Conservation (phyloP, 2,113 vertebrate species). For the Hoplias malabaricus region DNA sequence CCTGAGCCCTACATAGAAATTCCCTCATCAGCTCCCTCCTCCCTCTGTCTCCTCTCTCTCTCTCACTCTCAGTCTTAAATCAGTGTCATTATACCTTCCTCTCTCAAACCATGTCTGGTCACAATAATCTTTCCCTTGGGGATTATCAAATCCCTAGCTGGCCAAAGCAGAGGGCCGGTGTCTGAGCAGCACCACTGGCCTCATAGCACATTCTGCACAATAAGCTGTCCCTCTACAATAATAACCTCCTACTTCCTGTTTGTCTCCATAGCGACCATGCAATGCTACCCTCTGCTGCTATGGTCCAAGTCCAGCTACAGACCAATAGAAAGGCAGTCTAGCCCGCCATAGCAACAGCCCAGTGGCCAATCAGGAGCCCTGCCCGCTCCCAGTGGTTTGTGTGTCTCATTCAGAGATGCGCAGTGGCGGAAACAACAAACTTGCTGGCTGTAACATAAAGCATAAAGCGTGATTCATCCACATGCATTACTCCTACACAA, state of each 20-base stretch:
- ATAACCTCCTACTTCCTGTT: slow-evolving; percentile 64
- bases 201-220: slow-evolving; percentile 39
- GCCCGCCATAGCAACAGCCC: slow-evolving; percentile 72
- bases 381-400: slow-evolving; percentile 16
- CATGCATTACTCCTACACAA: slow-evolving; percentile 5
- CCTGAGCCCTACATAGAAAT: not conserved
- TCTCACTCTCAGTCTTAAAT: not conserved
- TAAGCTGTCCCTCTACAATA: slow-evolving; percentile 29
- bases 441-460: slow-evolving; percentile 10
- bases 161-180: not conserved
- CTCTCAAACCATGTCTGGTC: slow-evolving; percentile 50
- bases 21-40: not conserved
- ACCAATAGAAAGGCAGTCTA: slow-evolving; percentile 60
- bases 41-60: not conserved
- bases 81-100: too few species aligned
- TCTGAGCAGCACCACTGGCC: not conserved
- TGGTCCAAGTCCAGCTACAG: not conserved
- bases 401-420: slow-evolving; percentile 20
- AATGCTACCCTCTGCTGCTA: slow-evolving; percentile 55
- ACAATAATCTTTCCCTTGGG: slow-evolving; percentile 57
- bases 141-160: slow-evolving; percentile 54
- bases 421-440: slow-evolving; percentile 20
- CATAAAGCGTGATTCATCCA: slow-evolving; percentile 4
- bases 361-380: slow-evolving; percentile 64
- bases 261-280: slow-evolving; percentile 60